Evolutionary conservation across 2,113 vertebrate species (phyloP).

Genomic region (Burhinus oedicnemus): DNA sequence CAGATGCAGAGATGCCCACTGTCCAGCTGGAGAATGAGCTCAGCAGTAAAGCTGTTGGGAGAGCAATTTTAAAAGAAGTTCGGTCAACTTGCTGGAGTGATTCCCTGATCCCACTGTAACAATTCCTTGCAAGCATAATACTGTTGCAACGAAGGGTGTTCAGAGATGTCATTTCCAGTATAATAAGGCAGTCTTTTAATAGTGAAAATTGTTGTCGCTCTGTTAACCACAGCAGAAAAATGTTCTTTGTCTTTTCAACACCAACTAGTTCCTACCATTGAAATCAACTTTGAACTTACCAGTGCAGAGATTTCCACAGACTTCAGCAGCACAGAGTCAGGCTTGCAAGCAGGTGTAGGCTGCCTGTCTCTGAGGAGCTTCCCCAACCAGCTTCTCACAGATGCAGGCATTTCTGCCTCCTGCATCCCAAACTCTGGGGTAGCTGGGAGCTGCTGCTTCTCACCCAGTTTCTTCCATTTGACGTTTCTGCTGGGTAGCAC

Average conservation of each 20-base stretch:
- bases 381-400: not conserved
- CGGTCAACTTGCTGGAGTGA: not conserved
- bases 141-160: not conserved
- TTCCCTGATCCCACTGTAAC: not conserved
- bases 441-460: not conserved
- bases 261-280: not conserved
- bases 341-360: not conserved
- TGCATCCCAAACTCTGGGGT: not conserved
- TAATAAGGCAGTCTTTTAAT: not conserved
- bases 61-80: conserved; percentile 27
- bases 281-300: not conserved
- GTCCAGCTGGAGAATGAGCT: conserved; percentile 17
- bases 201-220: not conserved
- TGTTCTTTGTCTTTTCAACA: not conserved
- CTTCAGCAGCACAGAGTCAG: not conserved
- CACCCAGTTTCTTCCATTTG: not conserved
- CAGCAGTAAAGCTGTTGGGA: conserved; percentile 4
- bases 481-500: not conserved
- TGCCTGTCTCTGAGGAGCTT: not conserved
- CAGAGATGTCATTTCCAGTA: not conserved
- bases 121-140: not conserved
- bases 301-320: not conserved
- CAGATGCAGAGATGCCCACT: not conserved
- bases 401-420: not conserved
- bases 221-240: not conserved